Conservation (phyloP, 2,888 invertebrate species). For the Coecobrya sp. region DNA sequence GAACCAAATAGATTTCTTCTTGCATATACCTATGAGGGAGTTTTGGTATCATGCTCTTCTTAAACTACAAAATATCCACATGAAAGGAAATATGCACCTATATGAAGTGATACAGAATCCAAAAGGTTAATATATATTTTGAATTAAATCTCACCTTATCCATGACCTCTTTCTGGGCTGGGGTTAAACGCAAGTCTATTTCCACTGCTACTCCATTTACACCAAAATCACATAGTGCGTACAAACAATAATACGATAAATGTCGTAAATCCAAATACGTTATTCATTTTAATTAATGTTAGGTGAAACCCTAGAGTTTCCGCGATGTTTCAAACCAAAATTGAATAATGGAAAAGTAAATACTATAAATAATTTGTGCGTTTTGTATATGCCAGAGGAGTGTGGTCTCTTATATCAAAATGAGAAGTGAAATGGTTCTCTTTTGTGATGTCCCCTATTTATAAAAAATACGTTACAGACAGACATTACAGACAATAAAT, state of each 20-base stretch:
- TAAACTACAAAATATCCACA: conserved; percentile 58
- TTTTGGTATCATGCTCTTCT: conserved; percentile 55
- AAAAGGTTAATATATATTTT: too few relatives aligned
- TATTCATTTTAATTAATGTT: not conserved
- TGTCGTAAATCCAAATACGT: not conserved
- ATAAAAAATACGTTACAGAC: too few relatives aligned
- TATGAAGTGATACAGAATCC: too few relatives aligned
- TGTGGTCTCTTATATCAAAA: not conserved
- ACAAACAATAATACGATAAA: conserved; percentile 8
- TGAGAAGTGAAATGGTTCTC: not conserved
- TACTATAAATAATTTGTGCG: too few relatives aligned
- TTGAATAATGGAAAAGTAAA: too few relatives aligned
- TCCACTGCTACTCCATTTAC: conserved; percentile 53
- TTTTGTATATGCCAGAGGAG: too few relatives aligned
- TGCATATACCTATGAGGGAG: conserved; percentile 68
- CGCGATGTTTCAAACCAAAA: too few relatives aligned
- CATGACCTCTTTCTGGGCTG: conserved; percentile 65
- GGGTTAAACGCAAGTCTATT: conserved; percentile 56
- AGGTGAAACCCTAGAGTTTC: too few relatives aligned
- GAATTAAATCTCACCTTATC: conserved; percentile 61
- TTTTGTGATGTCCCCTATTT: not conserved
- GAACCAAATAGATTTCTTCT: conserved; percentile 70
- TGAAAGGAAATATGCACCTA: too few relatives aligned
- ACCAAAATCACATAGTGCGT: conserved; percentile 20
- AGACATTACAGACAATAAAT: not conserved